Conservation (phyloP, 92 coral and sea anemone genomes). For the Porites rus region DNA sequence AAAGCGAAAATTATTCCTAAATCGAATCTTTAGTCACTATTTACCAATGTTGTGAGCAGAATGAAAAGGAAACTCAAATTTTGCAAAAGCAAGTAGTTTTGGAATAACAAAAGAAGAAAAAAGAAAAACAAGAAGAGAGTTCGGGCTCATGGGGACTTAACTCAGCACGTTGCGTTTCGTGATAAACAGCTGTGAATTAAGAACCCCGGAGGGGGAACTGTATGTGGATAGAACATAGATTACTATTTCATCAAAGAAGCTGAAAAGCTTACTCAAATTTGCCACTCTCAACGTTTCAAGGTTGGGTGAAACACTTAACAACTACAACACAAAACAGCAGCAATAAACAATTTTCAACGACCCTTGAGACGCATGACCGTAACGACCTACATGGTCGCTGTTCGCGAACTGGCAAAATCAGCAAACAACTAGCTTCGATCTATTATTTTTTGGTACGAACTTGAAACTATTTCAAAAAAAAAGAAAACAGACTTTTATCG, state of each 20-base stretch:
- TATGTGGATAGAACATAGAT: neutral
- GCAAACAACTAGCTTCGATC: neutral
- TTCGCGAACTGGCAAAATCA: neutral
- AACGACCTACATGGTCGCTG: neutral
- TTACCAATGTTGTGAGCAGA: neutral
- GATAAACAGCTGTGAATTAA: too few relatives aligned
- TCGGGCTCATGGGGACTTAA: too few relatives aligned
- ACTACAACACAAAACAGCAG: constrained; percentile 6
- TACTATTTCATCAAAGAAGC: neutral
- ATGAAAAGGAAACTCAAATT: neutral
- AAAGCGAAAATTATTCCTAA: too few relatives aligned
- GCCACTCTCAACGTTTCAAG: neutral
- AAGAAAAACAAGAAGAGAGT: too few relatives aligned
- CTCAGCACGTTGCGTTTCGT: too few relatives aligned
- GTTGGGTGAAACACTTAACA: neutral
- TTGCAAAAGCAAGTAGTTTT: too few relatives aligned
- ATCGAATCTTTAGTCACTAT: too few relatives aligned
- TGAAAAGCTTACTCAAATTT: neutral
- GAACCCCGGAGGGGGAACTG: too few relatives aligned
- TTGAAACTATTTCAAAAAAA: neutral
- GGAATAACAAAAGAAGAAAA: too few relatives aligned
- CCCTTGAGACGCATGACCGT: constrained; percentile 12
- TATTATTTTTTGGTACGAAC: too few relatives aligned
- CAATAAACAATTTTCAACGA: constrained; percentile 2
- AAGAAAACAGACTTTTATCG: neutral